Evolutionary conservation across 2,797 vertebrate species (phyloP).

Genomic region (Chelidonichthys spinosus): DNA sequence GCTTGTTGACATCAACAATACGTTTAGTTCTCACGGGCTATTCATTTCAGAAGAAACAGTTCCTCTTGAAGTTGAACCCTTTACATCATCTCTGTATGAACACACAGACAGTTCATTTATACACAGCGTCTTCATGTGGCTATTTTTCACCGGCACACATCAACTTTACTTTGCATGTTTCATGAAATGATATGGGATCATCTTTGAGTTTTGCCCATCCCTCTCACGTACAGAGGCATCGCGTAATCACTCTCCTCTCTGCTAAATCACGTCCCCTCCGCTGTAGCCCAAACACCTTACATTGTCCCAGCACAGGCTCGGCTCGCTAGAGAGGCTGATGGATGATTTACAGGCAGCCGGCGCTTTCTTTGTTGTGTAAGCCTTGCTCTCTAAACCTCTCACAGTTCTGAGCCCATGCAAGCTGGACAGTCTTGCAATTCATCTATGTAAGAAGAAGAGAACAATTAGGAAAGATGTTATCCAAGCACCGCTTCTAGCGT

Average conservation of each 20-base stretch:
- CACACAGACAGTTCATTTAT: slow-evolving; percentile 58
- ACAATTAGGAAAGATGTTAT: slow-evolving; percentile 31
- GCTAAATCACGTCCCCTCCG: slow-evolving; percentile 76
- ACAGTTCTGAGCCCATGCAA: slow-evolving; percentile 33
- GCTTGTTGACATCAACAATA: slow-evolving; percentile 27
- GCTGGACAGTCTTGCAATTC: slow-evolving; percentile 37
- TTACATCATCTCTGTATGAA: slow-evolving; percentile 25
- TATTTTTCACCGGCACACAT: slow-evolving; percentile 62
- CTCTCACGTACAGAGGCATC: slow-evolving; percentile 51
- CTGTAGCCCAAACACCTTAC: slow-evolving; percentile 75
- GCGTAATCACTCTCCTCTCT: slow-evolving; percentile 74
- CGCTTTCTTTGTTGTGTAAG: slow-evolving; percentile 57
- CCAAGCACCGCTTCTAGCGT: slow-evolving; percentile 22
- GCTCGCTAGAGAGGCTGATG: slow-evolving; percentile 60
- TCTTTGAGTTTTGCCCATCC: slow-evolving; percentile 70
- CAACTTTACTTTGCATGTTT: slow-evolving; percentile 75
- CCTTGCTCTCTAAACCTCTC: slow-evolving; percentile 72
- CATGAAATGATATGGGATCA: slow-evolving; percentile 71
- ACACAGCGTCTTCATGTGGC: slow-evolving; percentile 42
- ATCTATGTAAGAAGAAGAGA: slow-evolving; percentile 37
- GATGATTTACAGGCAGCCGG: slow-evolving; percentile 72
- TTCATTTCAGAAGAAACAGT: slow-evolving; percentile 36
- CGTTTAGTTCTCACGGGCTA: slow-evolving; percentile 2
- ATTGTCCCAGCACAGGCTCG: slow-evolving; percentile 69
- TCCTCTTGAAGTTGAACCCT: slow-evolving; percentile 30